These are phyloP conservation scores for Ploceus nigricollis DNA, from an alignment of 2,113 vertebrate genomes.

Conservation along the genomic window DNA sequence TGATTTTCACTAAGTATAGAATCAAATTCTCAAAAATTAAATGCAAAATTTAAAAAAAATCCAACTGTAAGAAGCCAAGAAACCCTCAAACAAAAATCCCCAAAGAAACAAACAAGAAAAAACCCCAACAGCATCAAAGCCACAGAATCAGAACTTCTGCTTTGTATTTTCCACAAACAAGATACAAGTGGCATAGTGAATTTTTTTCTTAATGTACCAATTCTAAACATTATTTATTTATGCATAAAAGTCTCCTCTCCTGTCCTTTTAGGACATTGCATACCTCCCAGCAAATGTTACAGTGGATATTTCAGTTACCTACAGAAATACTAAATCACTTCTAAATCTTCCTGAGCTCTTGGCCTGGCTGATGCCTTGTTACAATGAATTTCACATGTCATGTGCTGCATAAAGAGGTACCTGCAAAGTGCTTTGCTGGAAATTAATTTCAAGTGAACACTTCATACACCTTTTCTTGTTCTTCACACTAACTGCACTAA, in stretches of 20 bases:
- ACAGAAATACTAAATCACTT: neutral
- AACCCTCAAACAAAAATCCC: too few species aligned
- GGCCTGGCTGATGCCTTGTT: neutral
- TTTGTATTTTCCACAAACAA: neutral
- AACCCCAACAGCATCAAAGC: neutral
- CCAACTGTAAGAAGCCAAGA: neutral
- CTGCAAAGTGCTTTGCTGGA: neutral
- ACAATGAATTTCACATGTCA: neutral
- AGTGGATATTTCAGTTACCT: neutral
- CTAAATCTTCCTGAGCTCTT: neutral
- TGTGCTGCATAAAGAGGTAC: neutral
- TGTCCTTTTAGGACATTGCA: neutral
- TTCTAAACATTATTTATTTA: neutral
- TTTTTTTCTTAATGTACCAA: neutral
- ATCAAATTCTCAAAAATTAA: neutral
- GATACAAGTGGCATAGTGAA: neutral
- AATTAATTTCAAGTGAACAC: neutral
- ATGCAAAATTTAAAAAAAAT: neutral
- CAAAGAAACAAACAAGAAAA: neutral
- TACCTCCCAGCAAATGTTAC: neutral
- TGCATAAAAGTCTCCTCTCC: neutral
- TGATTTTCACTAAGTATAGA: neutral
- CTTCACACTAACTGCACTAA: neutral
- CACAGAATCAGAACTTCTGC: neutral
- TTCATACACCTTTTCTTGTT: neutral